Conservation (phyloP, 2,797 vertebrate genomes). For the Philypnodon macrostomus region DNA sequence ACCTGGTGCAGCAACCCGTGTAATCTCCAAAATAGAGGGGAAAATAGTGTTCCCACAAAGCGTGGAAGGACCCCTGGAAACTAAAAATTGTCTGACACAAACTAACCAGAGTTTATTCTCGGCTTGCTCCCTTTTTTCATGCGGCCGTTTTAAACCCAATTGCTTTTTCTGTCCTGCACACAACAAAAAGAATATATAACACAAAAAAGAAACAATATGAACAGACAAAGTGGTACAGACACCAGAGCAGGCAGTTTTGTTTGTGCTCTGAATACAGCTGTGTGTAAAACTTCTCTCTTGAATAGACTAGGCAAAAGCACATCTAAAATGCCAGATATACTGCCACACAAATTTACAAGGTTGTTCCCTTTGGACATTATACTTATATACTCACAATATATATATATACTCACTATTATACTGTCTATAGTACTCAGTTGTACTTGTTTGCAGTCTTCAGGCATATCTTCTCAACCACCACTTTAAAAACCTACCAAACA, state of each 20-base stretch:
- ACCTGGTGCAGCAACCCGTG: constrained; percentile 84
- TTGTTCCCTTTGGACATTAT: too few relatives aligned
- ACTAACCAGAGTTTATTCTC: constrained; percentile 67
- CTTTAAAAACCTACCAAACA: too few relatives aligned
- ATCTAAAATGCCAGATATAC: too few relatives aligned
- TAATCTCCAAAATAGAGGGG: constrained; percentile 82
- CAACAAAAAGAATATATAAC: constrained; percentile 36
- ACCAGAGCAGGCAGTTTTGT: constrained; percentile 33
- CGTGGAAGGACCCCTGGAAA: constrained; percentile 66
- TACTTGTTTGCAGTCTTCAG: too few relatives aligned
- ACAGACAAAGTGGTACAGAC: constrained; percentile 48
- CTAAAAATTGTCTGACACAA: constrained; percentile 66
- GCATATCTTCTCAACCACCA: too few relatives aligned
- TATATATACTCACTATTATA: too few relatives aligned
- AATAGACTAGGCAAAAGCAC: background rate
- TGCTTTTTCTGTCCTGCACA: constrained; percentile 54
- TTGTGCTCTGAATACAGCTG: constrained; percentile 19
- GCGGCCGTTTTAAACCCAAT: constrained; percentile 67
- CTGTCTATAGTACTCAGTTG: too few relatives aligned
- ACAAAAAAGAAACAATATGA: constrained; percentile 45
- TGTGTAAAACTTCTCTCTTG: constrained; percentile 40
- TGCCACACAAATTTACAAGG: too few relatives aligned
- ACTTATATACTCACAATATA: too few relatives aligned
- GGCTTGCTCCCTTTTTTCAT: constrained; percentile 62
- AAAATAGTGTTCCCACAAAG: constrained; percentile 60